phyloP scores from a whole-genome alignment of 2,113 vertebrate species.

The Dolichallabes microphthalmus region DNA sequence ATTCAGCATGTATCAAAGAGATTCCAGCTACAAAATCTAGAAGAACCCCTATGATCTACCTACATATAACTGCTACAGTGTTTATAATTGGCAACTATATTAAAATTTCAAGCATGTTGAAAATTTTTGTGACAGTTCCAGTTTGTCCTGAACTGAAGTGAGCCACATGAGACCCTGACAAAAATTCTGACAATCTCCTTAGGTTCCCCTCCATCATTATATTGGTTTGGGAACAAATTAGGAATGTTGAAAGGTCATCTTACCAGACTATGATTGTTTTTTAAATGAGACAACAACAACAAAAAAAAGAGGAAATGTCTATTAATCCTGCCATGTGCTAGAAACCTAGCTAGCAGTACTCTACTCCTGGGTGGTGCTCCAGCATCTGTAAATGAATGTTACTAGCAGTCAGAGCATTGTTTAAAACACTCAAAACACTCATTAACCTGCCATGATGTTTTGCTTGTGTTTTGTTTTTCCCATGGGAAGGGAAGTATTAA shows the following conservation, averaged over 20 bases:
- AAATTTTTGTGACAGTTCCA: too few species aligned
- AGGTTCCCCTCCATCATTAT: too few species aligned
- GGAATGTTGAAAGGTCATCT: not conserved
- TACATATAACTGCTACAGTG: too few species aligned
- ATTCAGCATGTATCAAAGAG: too few species aligned
- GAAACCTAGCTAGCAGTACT: not conserved
- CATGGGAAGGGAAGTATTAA: constrained; percentile 63
- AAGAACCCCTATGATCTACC: too few species aligned
- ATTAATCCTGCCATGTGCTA: not conserved
- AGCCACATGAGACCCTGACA: too few species aligned
- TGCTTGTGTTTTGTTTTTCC: constrained; percentile 64
- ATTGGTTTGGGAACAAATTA: too few species aligned
- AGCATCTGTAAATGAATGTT: constrained; percentile 42
- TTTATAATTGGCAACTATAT: too few species aligned
- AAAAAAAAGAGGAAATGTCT: not conserved
- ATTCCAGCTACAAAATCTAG: too few species aligned
- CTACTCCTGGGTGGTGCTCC: constrained; percentile 22
- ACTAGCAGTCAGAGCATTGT: constrained; percentile 56
- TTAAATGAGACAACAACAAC: not conserved
- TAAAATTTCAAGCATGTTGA: too few species aligned
- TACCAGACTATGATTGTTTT: not conserved
- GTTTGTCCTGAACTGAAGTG: too few species aligned
- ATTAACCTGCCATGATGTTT: constrained; percentile 63
- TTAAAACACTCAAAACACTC: constrained; percentile 65
- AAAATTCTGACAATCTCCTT: too few species aligned